Percentiles rank a stretch among this genome's conserved stretches.
Evolutionary conservation across 1,140 invertebrate genomes (phyloP).

Genomic region (Geopemphigus sp.): DNA sequence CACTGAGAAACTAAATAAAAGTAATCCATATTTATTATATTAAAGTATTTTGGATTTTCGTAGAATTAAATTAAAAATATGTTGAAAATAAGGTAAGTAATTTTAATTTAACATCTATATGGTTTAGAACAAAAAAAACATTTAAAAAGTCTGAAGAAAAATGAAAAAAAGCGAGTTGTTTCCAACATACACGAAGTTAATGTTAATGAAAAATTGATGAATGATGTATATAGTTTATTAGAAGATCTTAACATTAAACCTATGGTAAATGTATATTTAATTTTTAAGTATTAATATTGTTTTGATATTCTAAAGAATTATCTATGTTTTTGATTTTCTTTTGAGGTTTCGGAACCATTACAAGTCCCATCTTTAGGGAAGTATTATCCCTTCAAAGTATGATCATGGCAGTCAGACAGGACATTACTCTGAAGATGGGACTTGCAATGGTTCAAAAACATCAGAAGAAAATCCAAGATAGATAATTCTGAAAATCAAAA

Average conservation of each 20-base stretch:
- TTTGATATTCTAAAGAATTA: neutral
- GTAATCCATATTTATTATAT: neutral
- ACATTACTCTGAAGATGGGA: too few relatives aligned
- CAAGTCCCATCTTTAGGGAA: too few relatives aligned
- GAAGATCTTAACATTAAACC: conserved; percentile 20
- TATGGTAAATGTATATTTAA: neutral
- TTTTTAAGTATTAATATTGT: too few relatives aligned
- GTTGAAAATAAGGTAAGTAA: neutral
- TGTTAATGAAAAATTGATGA: neutral
- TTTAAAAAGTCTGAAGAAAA: neutral
- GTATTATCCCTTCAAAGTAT: too few relatives aligned
- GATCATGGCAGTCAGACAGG: too few relatives aligned
- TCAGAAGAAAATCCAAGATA: too few relatives aligned
- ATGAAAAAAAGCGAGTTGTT: neutral
- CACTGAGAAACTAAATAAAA: too few relatives aligned
- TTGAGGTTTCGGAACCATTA: too few relatives aligned
- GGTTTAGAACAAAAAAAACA: neutral
- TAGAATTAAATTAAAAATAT: neutral
- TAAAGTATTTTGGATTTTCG: too few relatives aligned
- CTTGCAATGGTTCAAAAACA: too few relatives aligned
- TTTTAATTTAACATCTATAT: neutral
- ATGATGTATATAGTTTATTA: conserved; percentile 3
- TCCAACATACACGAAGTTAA: neutral
- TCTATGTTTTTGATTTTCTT: too few relatives aligned
- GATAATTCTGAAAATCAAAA: too few relatives aligned